Evolutionary conservation across 2,797 vertebrate species (phyloP).

Genomic region (Urosaurus nigricauda): DNA sequence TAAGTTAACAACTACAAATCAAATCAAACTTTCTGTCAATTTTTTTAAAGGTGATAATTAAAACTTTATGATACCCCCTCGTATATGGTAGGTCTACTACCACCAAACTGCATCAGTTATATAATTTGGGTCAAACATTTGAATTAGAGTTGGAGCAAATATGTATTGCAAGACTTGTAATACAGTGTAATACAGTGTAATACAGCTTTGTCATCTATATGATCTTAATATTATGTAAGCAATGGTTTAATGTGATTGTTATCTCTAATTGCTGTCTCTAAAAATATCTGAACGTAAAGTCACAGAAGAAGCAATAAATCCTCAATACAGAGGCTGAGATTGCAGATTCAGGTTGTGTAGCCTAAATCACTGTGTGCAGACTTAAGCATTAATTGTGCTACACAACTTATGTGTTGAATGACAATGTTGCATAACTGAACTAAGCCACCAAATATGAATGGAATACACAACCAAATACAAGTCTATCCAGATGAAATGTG

Average conservation of each 20-base stretch:
- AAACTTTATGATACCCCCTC: too few relatives aligned
- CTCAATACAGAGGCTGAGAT: not conserved
- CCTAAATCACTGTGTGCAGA: too few relatives aligned
- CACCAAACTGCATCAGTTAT: not conserved
- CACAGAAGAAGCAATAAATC: not conserved
- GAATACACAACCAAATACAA: too few relatives aligned
- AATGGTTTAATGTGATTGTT: not conserved
- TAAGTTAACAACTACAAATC: too few relatives aligned
- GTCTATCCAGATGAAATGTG: too few relatives aligned
- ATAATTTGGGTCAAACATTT: not conserved
- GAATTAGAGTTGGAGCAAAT: not conserved
- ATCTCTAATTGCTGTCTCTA: not conserved
- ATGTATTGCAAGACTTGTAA: not conserved
- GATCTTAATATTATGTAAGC: not conserved
- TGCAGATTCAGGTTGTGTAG: too few relatives aligned
- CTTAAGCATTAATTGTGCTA: too few relatives aligned
- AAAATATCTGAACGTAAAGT: not conserved
- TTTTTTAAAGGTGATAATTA: too few relatives aligned
- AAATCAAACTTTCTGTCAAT: too few relatives aligned
- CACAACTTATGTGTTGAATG: too few relatives aligned
- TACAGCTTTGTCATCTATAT: not conserved
- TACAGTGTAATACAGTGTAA: not conserved
- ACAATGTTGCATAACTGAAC: too few relatives aligned
- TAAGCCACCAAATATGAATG: too few relatives aligned
- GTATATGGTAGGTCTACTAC: not conserved